Percentiles rank a stretch among this genome's conserved stretches.
These are phyloP conservation scores for Agelastica alni DNA, from an alignment of 2,888 invertebrate genomes.

Conservation along the genomic window DNA sequence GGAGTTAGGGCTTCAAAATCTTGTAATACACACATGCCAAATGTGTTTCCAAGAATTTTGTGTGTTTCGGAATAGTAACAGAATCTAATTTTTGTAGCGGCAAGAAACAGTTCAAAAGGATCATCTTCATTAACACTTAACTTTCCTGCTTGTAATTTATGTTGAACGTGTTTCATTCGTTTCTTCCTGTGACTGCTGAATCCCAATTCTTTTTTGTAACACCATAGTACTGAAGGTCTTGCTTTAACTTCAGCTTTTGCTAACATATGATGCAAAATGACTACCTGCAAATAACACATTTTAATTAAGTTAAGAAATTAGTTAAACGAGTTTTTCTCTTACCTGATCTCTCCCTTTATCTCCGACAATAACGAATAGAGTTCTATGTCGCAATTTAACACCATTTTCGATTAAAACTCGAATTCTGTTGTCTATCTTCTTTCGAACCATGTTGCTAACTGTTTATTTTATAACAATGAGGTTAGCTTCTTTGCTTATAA, in stretches of 20 bases:
- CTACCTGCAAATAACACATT: slow-evolving; percentile 73
- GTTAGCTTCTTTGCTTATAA: background rate
- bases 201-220: slow-evolving; percentile 84
- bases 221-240: slow-evolving; percentile 95
- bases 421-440: slow-evolving; percentile 96
- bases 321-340: slow-evolving; percentile 35
- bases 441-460: slow-evolving; percentile 73
- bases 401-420: slow-evolving; percentile 97
- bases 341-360: slow-evolving; percentile 96
- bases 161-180: slow-evolving; percentile 79
- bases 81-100: slow-evolving; percentile 95
- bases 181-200: slow-evolving; percentile 85
- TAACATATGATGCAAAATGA: slow-evolving; percentile 96
- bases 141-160: slow-evolving; percentile 87
- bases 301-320: slow-evolving; percentile 7
- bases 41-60: slow-evolving; percentile 96
- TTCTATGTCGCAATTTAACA: slow-evolving; percentile 84
- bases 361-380: slow-evolving; percentile 93
- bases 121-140: slow-evolving; percentile 92
- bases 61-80: slow-evolving; percentile 98
- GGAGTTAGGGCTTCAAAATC: slow-evolving; percentile 92
- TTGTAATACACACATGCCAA: slow-evolving; percentile 83
- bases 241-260: slow-evolving; percentile 93
- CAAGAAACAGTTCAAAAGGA: slow-evolving; percentile 93
- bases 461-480: no score